These are phyloP conservation scores for Lasiurus cinereus DNA, from an alignment of 2,113 vertebrate genomes.

Conservation along the genomic window DNA sequence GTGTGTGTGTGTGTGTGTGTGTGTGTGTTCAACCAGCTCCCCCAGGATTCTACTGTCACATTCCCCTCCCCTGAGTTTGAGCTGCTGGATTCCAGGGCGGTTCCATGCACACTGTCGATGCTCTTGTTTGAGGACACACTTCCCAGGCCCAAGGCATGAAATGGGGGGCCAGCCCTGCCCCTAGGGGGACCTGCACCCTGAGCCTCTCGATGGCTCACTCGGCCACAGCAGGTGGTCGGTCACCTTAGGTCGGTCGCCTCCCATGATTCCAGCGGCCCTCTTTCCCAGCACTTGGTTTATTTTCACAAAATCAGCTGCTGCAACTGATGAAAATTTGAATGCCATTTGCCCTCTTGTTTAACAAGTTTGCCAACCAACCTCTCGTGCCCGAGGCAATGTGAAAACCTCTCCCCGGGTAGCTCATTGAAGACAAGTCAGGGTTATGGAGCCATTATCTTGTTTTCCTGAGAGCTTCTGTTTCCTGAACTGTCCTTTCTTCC, in stretches of 20 bases:
- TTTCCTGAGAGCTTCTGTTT: conserved; percentile 37
- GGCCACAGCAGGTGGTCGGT: too few species aligned
- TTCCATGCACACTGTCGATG: background rate
- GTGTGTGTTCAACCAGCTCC: background rate
- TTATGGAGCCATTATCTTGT: background rate
- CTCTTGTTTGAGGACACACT: too few species aligned
- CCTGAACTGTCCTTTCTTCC: background rate
- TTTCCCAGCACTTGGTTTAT: background rate
- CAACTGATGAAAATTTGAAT: background rate
- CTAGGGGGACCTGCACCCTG: background rate
- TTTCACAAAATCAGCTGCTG: background rate
- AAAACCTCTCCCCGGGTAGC: background rate
- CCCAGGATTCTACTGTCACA: background rate
- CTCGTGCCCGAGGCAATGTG: background rate
- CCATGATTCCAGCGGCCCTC: background rate
- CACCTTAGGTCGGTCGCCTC: background rate
- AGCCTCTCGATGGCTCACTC: too few species aligned
- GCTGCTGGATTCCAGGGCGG: background rate
- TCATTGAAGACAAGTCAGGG: background rate
- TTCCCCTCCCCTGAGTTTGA: background rate
- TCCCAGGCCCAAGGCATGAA: background rate
- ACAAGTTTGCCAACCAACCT: background rate
- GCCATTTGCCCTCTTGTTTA: background rate
- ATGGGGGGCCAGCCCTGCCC: background rate
- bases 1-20: background rate